Percentiles rank a stretch among this genome's conserved stretches.
Evolutionary conservation across 2,113 vertebrate genomes (phyloP).

Genomic region (Phaetusa simplex): DNA sequence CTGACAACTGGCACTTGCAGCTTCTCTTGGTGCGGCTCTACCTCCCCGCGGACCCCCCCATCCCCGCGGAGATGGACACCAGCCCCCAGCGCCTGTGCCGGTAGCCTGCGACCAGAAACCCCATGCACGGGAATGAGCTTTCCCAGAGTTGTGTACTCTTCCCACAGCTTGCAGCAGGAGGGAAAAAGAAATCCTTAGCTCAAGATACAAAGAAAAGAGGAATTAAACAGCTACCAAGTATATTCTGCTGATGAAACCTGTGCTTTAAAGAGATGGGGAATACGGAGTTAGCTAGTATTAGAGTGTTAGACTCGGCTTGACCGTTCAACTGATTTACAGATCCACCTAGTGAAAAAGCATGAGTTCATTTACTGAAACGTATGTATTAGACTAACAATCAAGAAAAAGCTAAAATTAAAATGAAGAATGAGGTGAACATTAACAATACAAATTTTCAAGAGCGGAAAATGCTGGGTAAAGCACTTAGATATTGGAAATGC

Average conservation of each 20-base stretch:
- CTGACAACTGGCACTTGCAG: not conserved
- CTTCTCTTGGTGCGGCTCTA: not conserved
- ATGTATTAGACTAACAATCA: not conserved
- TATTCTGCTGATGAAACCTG: not conserved
- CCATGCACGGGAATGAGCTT: rapidly evolving
- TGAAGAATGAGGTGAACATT: not conserved
- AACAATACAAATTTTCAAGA: not conserved
- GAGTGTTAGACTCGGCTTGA: not conserved
- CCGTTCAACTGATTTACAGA: conserved; percentile 28
- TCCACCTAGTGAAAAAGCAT: not conserved
- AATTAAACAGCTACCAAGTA: not conserved
- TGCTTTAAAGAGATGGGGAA: conserved; percentile 11
- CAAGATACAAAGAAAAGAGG: not conserved
- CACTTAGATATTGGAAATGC: not conserved
- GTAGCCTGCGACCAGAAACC: not conserved
- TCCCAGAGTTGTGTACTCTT: not conserved
- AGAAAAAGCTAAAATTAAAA: conserved; percentile 44
- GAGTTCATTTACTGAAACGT: not conserved
- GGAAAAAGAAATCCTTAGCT: not conserved
- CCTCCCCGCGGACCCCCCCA: not conserved
- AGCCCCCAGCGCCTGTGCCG: rapidly evolving
- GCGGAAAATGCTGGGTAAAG: not conserved
- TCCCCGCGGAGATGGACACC: not conserved
- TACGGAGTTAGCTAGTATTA: not conserved
- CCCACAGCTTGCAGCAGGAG: not conserved